phyloP scores from a whole-genome alignment of 2,888 invertebrate species.

The Lochmaea capreae region DNA sequence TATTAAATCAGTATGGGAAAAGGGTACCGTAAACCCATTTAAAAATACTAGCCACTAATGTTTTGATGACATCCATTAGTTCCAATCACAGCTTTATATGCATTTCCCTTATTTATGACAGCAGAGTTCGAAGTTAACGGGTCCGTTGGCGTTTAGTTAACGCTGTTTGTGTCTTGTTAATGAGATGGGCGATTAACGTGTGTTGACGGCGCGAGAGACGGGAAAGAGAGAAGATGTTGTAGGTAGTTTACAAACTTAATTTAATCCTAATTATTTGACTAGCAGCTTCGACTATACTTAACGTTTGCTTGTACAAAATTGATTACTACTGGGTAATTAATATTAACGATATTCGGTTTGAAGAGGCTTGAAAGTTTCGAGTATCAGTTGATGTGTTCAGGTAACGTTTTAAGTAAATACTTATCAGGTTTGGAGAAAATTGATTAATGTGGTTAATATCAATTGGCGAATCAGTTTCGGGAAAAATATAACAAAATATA shows the following conservation, averaged over 20 bases:
- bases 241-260: slow-evolving; percentile 23
- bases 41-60: not conserved
- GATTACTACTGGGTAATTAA: slow-evolving; percentile 7
- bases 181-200: slow-evolving; percentile 37
- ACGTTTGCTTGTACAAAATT: slow-evolving; percentile 14
- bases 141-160: slow-evolving; percentile 23
- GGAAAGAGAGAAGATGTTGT: slow-evolving; percentile 11
- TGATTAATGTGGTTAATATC: no score
- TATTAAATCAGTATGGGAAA: not conserved
- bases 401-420: not conserved
- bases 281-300: slow-evolving; percentile 22
- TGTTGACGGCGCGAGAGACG: slow-evolving; percentile 16
- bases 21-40: not conserved
- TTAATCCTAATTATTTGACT: slow-evolving; percentile 29
- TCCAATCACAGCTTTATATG: not conserved
- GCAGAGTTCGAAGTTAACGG: slow-evolving; percentile 24
- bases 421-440: not conserved
- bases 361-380: not conserved
- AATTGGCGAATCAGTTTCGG: no score
- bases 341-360: slow-evolving; percentile 4
- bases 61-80: not conserved
- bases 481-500: no score
- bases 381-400: not conserved
- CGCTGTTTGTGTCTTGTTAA: slow-evolving; percentile 35
- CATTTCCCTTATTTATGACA: slow-evolving; percentile 21